Conservation (phyloP, 2,888 invertebrate species). For the Torymus texanus region DNA sequence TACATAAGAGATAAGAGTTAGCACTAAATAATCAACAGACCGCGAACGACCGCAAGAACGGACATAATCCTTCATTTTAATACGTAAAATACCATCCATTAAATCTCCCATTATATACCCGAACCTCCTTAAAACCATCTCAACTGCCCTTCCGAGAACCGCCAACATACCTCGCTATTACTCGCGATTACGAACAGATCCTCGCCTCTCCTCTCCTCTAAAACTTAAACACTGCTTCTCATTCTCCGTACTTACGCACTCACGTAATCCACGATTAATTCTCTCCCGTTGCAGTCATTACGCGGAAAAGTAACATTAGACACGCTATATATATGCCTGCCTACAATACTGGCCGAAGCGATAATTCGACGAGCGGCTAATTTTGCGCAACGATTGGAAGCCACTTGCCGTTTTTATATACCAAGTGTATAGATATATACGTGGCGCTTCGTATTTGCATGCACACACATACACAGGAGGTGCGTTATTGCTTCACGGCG, state of each 20-base stretch:
- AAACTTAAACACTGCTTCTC: not conserved
- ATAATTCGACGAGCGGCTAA: conserved; percentile 43
- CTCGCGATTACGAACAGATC: not conserved
- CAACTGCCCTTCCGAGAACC: too few species aligned
- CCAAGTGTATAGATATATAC: not conserved
- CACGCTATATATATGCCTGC: not conserved
- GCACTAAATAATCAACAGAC: too few species aligned
- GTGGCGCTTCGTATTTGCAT: conserved; percentile 42
- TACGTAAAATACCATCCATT: too few species aligned
- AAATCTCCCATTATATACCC: too few species aligned
- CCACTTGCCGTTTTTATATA: conserved; percentile 19
- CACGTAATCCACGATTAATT: conserved; percentile 3
- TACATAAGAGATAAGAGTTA: too few species aligned
- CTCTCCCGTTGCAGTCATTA: conserved; percentile 3
- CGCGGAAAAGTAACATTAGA: conserved; percentile 5
- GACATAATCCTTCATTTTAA: too few species aligned
- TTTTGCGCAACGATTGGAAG: conserved; percentile 45
- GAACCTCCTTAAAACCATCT: too few species aligned
- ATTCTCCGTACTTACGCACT: too few species aligned
- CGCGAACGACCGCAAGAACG: too few species aligned
- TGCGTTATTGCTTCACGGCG: conserved; percentile 8
- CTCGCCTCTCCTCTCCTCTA: not conserved
- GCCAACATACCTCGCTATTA: not conserved
- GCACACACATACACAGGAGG: conserved; percentile 14
- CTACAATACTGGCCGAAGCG: conserved; percentile 15